Conservation (phyloP, 1,140 invertebrate species). For the Oryctes rhinoceros region DNA sequence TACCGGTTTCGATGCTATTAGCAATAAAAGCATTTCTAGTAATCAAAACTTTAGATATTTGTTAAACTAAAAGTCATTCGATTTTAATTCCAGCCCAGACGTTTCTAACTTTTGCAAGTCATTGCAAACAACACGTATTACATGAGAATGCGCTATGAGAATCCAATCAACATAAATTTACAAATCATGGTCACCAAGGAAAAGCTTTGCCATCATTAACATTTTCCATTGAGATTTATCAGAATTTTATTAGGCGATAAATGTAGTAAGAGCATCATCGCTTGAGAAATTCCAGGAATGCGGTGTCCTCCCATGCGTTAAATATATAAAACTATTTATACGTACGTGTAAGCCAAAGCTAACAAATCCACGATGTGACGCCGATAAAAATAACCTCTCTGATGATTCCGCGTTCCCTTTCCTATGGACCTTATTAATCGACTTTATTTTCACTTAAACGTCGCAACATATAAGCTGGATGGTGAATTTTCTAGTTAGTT, state of each 20-base stretch:
- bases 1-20: no score
- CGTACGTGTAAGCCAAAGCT: not conserved
- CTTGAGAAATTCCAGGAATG: constrained; percentile 12
- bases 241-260: not conserved
- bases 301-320: not conserved
- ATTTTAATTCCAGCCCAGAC: no score
- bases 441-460: constrained; percentile 11
- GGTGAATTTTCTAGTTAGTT: not conserved
- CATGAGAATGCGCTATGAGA: no score
- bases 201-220: no score
- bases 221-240: not conserved
- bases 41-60: no score
- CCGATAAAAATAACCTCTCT: constrained; percentile 5
- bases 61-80: no score
- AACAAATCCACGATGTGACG: not conserved
- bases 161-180: no score
- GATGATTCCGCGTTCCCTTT: not conserved
- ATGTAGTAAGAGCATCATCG: not conserved
- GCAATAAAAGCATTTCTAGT: no score
- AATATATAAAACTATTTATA: constrained; percentile 23
- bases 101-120: no score
- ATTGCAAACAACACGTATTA: no score
- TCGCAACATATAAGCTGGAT: not conserved
- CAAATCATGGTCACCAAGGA: no score
- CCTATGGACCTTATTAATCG: not conserved